Conservation (phyloP, 2,113 vertebrate genomes). For the Centropus bengalensis region DNA sequence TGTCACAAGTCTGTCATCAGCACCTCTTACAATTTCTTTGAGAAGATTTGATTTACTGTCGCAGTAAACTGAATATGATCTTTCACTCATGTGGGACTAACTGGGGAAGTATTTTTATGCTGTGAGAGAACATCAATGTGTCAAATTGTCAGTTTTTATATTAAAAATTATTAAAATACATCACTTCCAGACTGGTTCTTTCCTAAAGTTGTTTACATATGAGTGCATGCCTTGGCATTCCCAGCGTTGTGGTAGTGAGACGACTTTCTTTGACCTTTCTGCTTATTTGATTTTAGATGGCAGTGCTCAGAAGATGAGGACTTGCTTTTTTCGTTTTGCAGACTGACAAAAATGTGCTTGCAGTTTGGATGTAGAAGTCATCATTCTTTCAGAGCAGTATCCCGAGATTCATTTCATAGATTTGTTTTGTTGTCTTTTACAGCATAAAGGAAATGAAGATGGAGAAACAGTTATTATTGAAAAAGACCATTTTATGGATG, state of each 20-base stretch:
- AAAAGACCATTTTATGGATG: constrained; percentile 90
- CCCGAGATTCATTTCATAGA: background rate
- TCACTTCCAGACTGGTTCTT: background rate
- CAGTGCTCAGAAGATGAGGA: background rate
- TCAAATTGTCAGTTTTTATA: background rate
- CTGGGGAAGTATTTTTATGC: background rate
- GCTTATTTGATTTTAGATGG: background rate
- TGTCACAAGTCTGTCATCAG: background rate
- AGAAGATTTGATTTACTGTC: background rate
- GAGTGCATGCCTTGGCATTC: background rate
- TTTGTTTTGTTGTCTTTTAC: background rate
- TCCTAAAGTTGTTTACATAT: background rate
- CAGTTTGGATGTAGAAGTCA: accelerated
- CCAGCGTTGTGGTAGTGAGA: accelerated
- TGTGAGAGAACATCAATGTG: background rate
- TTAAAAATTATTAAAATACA: too few relatives aligned
- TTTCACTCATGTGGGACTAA: background rate
- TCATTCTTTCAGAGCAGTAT: background rate
- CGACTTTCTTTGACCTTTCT: background rate
- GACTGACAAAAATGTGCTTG: accelerated
- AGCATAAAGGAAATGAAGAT: constrained; percentile 81
- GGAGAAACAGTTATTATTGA: constrained; percentile 85
- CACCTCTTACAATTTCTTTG: background rate
- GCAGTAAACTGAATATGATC: background rate
- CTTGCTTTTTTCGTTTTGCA: background rate